Conservation (phyloP, 2,888 invertebrate species). For the Acrobeloides nanus region DNA sequence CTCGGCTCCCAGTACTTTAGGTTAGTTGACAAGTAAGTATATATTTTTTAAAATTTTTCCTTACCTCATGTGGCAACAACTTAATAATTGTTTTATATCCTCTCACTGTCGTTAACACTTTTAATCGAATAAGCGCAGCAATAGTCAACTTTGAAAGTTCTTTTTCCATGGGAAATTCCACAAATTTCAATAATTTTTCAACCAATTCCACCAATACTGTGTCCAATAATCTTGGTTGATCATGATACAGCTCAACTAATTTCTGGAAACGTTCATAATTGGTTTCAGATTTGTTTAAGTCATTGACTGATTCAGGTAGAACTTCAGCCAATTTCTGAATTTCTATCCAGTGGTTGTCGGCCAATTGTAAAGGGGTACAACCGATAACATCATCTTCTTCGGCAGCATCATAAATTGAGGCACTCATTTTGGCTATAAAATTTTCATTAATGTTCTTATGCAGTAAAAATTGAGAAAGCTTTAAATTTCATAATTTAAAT, state of each 20-base stretch:
- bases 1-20: no score
- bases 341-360: conserved; percentile 11
- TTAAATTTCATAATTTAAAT: no score
- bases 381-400: conserved; percentile 12
- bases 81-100: conserved; percentile 31
- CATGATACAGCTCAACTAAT: conserved; percentile 21
- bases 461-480: no score
- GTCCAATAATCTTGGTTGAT: conserved; percentile 43
- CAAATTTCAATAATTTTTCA: conserved; percentile 20
- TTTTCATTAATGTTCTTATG: no score
- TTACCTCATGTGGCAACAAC: conserved; percentile 35
- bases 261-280: conserved; percentile 21
- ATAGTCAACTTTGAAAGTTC: conserved; percentile 8
- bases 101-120: conserved; percentile 16
- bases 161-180: conserved; percentile 12
- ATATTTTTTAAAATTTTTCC: no score
- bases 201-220: conserved; percentile 32
- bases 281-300: no score
- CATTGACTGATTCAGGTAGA: no score
- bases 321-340: conserved; percentile 4
- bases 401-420: no score
- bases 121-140: conserved; percentile 12
- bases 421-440: no score
- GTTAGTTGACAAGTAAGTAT: no score
- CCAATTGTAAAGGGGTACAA: conserved; percentile 16